These are phyloP conservation scores for Prionchulus punctatus DNA, from an alignment of 2,888 invertebrate species.

Conservation along the genomic window DNA sequence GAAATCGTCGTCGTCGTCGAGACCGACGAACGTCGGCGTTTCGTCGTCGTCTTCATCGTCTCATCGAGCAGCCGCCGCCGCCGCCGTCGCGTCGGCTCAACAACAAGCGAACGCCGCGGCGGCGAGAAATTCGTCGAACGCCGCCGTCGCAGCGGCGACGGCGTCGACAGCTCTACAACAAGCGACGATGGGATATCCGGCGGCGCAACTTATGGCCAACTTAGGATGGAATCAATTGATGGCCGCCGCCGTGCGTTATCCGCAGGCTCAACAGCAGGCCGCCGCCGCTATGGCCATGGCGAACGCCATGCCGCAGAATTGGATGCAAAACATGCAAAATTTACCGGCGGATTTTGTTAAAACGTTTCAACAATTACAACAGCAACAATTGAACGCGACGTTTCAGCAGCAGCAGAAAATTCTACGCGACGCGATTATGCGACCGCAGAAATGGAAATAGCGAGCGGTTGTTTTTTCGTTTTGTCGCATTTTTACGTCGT, in stretches of 20 bases:
- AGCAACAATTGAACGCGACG: conserved; percentile 8
- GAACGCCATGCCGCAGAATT: background rate
- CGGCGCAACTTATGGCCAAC: background rate
- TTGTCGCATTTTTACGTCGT: background rate
- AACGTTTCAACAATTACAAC: conserved; percentile 5
- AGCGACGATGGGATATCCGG: background rate
- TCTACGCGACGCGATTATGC: background rate
- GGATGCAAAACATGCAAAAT: conserved; percentile 1
- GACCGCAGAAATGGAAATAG: background rate
- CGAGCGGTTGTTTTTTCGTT: background rate
- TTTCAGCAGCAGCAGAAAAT: background rate
- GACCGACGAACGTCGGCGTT: background rate
- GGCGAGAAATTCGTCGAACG: no score
- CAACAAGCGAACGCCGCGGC: no score
- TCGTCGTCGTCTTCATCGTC: background rate
- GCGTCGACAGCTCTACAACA: background rate
- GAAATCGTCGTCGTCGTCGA: no score
- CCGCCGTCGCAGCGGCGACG: no score
- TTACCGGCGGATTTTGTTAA: conserved; percentile 3
- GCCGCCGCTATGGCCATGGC: background rate
- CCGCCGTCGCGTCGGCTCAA: no score
- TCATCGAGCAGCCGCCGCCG: background rate
- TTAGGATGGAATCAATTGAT: no score
- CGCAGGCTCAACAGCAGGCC: background rate
- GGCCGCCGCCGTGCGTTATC: conserved; percentile 1